A percentile compares a stretch with the other conserved stretches of the same genome.
phyloP scores from a whole-genome alignment of 1,140 invertebrate genomes.

The Vanessa tameamea region DNA sequence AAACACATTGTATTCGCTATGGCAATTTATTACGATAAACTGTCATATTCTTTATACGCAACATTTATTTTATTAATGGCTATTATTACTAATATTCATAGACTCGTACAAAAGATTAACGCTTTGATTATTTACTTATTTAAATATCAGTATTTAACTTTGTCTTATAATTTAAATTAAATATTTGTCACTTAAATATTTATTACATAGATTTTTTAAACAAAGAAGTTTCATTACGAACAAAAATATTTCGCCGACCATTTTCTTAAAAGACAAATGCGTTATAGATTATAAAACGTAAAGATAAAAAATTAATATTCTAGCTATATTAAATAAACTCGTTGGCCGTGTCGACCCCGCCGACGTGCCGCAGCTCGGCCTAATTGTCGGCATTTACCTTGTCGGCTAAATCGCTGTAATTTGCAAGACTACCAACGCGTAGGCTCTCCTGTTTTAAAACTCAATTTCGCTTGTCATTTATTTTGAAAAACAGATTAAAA shows the following conservation, averaged over 20 bases:
- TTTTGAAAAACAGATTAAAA: slow-evolving; percentile 1
- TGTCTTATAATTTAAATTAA: too few relatives aligned
- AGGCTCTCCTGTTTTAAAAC: background rate
- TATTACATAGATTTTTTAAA: too few relatives aligned
- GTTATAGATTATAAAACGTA: slow-evolving; percentile 14
- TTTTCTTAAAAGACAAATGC: background rate
- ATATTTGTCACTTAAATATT: too few relatives aligned
- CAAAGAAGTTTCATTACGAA: background rate
- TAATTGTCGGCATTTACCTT: slow-evolving; percentile 29
- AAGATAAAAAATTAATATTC: slow-evolving; percentile 18
- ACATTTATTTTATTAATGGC: too few relatives aligned
- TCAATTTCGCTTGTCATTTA: background rate
- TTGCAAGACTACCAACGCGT: slow-evolving; percentile 12
- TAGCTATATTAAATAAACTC: slow-evolving; percentile 10
- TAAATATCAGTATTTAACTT: too few relatives aligned
- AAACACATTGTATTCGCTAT: too few relatives aligned
- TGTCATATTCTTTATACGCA: too few relatives aligned
- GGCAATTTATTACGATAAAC: too few relatives aligned
- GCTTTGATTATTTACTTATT: too few relatives aligned
- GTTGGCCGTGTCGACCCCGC: slow-evolving; percentile 4
- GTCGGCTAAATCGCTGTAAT: slow-evolving; percentile 18
- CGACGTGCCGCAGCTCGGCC: slow-evolving; percentile 2
- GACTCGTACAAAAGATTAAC: too few relatives aligned
- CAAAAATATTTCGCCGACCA: background rate
- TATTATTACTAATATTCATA: too few relatives aligned